These are phyloP conservation scores for Avahi laniger DNA, from an alignment of 2,797 vertebrate species.

Conservation along the genomic window DNA sequence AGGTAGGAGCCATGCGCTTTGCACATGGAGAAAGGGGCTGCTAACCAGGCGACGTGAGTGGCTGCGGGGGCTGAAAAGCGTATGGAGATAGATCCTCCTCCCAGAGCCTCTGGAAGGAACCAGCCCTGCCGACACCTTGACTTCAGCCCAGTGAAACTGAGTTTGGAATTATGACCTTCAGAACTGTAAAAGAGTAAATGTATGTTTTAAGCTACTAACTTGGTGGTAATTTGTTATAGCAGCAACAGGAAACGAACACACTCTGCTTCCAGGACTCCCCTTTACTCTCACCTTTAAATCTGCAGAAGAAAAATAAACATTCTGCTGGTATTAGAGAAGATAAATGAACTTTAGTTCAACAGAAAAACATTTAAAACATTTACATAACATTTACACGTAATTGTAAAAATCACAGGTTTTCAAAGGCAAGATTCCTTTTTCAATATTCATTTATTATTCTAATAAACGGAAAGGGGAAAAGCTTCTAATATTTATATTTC, in stretches of 20 bases:
- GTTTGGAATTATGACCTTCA: background rate
- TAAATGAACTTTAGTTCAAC: slow-evolving; percentile 44
- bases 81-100: background rate
- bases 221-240: background rate
- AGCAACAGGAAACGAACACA: background rate
- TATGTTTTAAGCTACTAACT: background rate
- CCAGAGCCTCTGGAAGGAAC: background rate
- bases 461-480: background rate
- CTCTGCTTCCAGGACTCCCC: background rate
- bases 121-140: background rate
- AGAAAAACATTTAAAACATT: slow-evolving; percentile 48
- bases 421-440: slow-evolving; percentile 46
- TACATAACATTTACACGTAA: slow-evolving; percentile 30
- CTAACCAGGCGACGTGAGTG: background rate
- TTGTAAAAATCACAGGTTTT: slow-evolving; percentile 57
- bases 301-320: slow-evolving; percentile 42
- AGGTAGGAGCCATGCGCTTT: background rate
- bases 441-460: slow-evolving; percentile 29
- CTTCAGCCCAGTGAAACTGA: background rate
- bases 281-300: background rate
- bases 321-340: background rate
- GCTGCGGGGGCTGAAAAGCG: background rate
- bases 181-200: background rate
- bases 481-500: slow-evolving; percentile 17
- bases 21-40: background rate